Evolutionary conservation across 1,140 invertebrate species (phyloP).

Genomic region (Lethrus apterus): DNA sequence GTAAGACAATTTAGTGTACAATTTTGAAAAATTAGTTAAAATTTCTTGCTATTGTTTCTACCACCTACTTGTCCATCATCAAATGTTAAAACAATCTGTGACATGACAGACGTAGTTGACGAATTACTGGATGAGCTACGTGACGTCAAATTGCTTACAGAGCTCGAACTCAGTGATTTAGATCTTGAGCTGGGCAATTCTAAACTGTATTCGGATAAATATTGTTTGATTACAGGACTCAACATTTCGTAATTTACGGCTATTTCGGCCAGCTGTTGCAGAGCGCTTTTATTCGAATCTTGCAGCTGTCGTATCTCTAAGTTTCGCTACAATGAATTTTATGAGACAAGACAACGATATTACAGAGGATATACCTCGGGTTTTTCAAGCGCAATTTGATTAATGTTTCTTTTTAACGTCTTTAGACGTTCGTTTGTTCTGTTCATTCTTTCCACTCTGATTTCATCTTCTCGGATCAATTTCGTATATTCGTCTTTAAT

Average conservation of each 20-base stretch:
- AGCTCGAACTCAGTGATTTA: background rate
- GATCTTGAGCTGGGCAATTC: slow-evolving; percentile 23
- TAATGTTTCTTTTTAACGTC: slow-evolving; percentile 24
- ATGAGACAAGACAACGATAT: background rate
- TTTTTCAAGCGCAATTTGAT: slow-evolving; percentile 20
- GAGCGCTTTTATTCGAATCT: slow-evolving; percentile 34
- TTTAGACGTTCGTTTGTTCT: slow-evolving; percentile 31
- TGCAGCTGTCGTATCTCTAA: slow-evolving; percentile 32
- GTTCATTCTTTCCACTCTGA: slow-evolving; percentile 37
- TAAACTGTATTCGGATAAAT: slow-evolving; percentile 23
- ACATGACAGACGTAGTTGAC: background rate
- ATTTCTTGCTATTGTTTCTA: background rate
- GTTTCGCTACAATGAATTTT: slow-evolving; percentile 31
- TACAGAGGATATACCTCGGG: slow-evolving; percentile 29
- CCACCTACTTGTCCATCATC: background rate
- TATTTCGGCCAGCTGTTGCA: slow-evolving; percentile 40
- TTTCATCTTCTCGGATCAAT: slow-evolving; percentile 33
- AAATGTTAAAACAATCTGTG: slow-evolving; percentile 5
- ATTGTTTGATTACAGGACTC: slow-evolving; percentile 26
- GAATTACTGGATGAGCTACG: background rate
- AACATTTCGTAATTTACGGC: slow-evolving; percentile 30
- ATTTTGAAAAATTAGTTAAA: too few species aligned
- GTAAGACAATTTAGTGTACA: too few species aligned
- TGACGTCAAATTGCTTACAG: too few species aligned
- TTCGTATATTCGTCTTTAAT: slow-evolving; percentile 35